Evolutionary conservation across 1,140 invertebrate genomes (phyloP), one percentile per base, ranked within the genome.

Genomic region (Caerostris extrusa): DNA sequence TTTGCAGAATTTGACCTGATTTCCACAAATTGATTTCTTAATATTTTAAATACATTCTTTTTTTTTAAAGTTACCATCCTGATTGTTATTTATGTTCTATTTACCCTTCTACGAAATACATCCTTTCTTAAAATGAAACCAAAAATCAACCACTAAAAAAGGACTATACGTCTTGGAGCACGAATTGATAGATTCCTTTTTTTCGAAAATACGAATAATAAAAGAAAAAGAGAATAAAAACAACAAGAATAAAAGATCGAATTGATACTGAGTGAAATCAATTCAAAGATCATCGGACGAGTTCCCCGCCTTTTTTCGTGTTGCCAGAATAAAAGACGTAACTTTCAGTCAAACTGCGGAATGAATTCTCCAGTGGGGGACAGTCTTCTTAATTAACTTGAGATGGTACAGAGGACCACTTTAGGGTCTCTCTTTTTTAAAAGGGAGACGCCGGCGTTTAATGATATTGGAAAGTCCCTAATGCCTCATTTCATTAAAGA

Each of bases 271-370:
- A 71, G n/a, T 55, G 89, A 71, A 90, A 90, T 90, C 89, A 90
- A 90, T 90, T 89, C 61, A 14, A 56, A 34, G 60, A 89, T 61
- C 61, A 56, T 55, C 87, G 34, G 69, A 69, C 69, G 67, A 82
- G 34, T 71, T 71, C n/a, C 67, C 91, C 91, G 91, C 91, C 91
- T 93, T 87, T 93, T 93, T 93, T 87, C 91, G 61, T 93, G 91
- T 93, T 93, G 91, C 91, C 82, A 71, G 58, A 93, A 86, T 93
- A 58, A 77, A 69, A 93, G 83, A 93, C 77, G 77, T 86, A 93
- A 93, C 91, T 93, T 93, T 71, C 61, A 86, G 56, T 86, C 82
- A 93, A 93, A 86, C 55, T 19, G 50, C 10, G 60, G 91, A 87
- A 93, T 86, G 57, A 87, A 86, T 86, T 64, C 61, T 69, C 55